A percentile compares a stretch with the other conserved stretches of the same genome.
phyloP scores from a whole-genome alignment of 1,140 invertebrate species.

The Drosophila gunungcola region DNA sequence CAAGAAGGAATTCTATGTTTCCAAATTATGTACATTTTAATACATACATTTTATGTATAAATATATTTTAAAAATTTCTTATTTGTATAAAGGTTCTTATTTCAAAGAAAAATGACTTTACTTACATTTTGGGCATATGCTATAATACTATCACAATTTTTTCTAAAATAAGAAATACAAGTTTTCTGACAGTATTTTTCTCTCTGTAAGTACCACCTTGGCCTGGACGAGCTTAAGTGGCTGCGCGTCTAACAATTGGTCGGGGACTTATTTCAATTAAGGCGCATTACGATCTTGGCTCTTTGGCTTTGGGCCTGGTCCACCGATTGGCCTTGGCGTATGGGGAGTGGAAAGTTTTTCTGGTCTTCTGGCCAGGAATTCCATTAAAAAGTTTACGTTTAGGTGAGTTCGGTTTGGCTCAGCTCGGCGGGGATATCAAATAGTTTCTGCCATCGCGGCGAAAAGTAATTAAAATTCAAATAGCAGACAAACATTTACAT shows the following conservation, averaged over 20 bases:
- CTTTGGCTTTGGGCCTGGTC: slow-evolving; percentile 36
- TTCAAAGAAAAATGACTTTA: too few species aligned
- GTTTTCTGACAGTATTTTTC: neutral
- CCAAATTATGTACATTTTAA: too few species aligned
- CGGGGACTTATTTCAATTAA: slow-evolving; percentile 84
- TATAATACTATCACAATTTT: too few species aligned
- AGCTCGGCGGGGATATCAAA: slow-evolving; percentile 30
- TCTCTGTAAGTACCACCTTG: slow-evolving; percentile 26
- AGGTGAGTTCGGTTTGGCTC: slow-evolving; percentile 16
- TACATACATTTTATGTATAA: too few species aligned
- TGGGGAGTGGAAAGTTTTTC: slow-evolving; percentile 67
- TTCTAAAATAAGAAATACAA: too few species aligned
- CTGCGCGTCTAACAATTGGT: slow-evolving; percentile 72
- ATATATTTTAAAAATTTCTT: too few species aligned
- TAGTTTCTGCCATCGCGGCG: slow-evolving; percentile 70
- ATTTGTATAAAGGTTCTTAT: too few species aligned
- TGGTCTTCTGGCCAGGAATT: slow-evolving; percentile 62
- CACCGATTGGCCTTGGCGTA: slow-evolving; percentile 55
- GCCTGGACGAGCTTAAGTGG: slow-evolving; percentile 68
- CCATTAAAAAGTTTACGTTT: slow-evolving; percentile 76
- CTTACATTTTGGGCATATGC: too few species aligned
- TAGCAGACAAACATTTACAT: slow-evolving; percentile 83
- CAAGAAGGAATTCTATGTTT: too few species aligned
- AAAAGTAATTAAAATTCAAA: slow-evolving; percentile 84
- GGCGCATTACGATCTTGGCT: slow-evolving; percentile 74